Evolutionary conservation across 2,113 vertebrate genomes (phyloP).

Genomic region (Penelope pileata): DNA sequence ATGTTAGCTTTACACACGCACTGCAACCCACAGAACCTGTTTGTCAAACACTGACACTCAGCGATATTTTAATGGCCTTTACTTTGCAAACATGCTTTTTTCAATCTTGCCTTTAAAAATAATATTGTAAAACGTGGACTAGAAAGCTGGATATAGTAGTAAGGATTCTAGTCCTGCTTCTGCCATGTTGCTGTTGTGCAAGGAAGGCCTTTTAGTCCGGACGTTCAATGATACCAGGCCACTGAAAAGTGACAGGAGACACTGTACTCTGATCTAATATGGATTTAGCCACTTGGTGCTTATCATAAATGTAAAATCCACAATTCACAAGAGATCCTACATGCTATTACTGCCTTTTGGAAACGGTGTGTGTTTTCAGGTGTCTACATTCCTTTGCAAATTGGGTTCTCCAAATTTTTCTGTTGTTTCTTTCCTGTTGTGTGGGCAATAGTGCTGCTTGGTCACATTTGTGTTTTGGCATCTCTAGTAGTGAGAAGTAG

Average conservation of each 20-base stretch:
- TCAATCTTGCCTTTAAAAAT: background rate
- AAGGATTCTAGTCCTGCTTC: background rate
- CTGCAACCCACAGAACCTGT: constrained; percentile 39
- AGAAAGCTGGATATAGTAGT: background rate
- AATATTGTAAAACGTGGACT: background rate
- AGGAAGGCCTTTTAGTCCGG: background rate
- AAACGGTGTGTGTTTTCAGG: background rate
- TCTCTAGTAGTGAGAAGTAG: background rate
- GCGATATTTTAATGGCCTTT: background rate
- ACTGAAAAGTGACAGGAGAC: background rate
- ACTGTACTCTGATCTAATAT: background rate
- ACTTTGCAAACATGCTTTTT: background rate
- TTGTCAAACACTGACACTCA: background rate
- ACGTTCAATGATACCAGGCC: background rate
- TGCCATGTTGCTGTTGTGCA: background rate
- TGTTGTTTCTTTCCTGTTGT: background rate
- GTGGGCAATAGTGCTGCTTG: background rate
- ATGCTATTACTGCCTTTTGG: fast-evolving
- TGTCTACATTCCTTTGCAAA: background rate
- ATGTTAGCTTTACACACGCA: background rate
- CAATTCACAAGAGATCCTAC: background rate
- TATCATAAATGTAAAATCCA: background rate
- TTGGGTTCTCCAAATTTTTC: background rate
- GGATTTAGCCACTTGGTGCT: background rate
- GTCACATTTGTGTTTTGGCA: background rate